A percentile compares a stretch with the other conserved stretches of the same genome.
phyloP scores from a whole-genome alignment of 2,113 vertebrate genomes.

The Gymnorhina tibicen region DNA sequence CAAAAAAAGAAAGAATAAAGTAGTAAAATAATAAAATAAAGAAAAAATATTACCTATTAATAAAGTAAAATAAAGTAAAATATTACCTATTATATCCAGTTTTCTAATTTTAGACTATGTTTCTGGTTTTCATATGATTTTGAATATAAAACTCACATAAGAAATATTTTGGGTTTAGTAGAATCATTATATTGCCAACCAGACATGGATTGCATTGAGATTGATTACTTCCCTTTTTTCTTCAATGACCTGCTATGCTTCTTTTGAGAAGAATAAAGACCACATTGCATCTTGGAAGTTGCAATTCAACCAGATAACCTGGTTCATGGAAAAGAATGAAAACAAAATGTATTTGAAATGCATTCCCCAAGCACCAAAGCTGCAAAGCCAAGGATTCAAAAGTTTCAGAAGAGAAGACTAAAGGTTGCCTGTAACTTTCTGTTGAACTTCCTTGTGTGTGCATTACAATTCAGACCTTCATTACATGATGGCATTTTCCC shows the following conservation, averaged over 20 bases:
- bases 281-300: background rate
- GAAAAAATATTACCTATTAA: background rate
- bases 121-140: background rate
- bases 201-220: background rate
- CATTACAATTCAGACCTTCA: background rate
- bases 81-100: background rate
- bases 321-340: background rate
- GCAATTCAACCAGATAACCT: background rate
- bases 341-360: background rate
- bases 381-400: background rate
- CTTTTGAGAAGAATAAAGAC: background rate
- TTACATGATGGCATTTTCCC: background rate
- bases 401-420: background rate
- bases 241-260: background rate
- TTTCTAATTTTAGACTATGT: background rate
- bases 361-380: background rate
- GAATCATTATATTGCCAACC: background rate
- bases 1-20: background rate
- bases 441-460: background rate
- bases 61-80: background rate
- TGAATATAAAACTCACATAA: background rate
- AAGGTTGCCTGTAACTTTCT: background rate
- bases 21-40: background rate
- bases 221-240: background rate
- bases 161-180: background rate